Conservation (phyloP, 1,140 invertebrate species). For the Diabrotica undecimpunctata region DNA sequence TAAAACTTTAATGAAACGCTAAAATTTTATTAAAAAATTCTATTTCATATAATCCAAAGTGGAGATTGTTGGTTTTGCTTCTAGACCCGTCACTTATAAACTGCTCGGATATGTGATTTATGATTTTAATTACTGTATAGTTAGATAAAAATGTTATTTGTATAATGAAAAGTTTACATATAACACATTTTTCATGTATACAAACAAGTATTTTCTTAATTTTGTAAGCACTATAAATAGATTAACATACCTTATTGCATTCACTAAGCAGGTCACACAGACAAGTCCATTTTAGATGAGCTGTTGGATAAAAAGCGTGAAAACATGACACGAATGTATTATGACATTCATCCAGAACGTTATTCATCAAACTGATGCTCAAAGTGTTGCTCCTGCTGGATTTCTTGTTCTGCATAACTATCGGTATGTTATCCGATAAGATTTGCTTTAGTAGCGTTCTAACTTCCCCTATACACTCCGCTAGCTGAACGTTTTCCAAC, state of each 20-base stretch:
- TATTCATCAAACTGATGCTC: slow-evolving; percentile 54
- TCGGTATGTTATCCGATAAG: slow-evolving; percentile 69
- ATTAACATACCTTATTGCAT: slow-evolving; percentile 66
- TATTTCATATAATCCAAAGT: too few species aligned
- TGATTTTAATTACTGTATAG: too few species aligned
- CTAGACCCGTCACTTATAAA: too few species aligned
- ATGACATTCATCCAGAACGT: slow-evolving; percentile 85
- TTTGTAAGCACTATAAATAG: too few species aligned
- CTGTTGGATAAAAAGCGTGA: slow-evolving; percentile 94
- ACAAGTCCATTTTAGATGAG: slow-evolving; percentile 87
- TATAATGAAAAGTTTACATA: too few species aligned
- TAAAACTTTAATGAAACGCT: too few species aligned
- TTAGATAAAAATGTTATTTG: too few species aligned
- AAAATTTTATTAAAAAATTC: too few species aligned
- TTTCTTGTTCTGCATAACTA: slow-evolving; percentile 37
- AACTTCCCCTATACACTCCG: slow-evolving; percentile 83
- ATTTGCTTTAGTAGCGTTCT: slow-evolving; percentile 78
- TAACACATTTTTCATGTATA: too few species aligned
- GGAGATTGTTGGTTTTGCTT: too few species aligned
- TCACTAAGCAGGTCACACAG: slow-evolving; percentile 80
- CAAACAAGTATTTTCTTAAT: too few species aligned
- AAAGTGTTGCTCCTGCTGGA: slow-evolving; percentile 28
- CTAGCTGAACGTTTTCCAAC: slow-evolving; percentile 70
- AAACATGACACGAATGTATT: slow-evolving; percentile 88
- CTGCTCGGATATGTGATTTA: too few species aligned